Percentiles rank a stretch among this genome's conserved stretches.
Evolutionary conservation across 2,888 invertebrate species (phyloP).

Genomic region (Apantesis nais): DNA sequence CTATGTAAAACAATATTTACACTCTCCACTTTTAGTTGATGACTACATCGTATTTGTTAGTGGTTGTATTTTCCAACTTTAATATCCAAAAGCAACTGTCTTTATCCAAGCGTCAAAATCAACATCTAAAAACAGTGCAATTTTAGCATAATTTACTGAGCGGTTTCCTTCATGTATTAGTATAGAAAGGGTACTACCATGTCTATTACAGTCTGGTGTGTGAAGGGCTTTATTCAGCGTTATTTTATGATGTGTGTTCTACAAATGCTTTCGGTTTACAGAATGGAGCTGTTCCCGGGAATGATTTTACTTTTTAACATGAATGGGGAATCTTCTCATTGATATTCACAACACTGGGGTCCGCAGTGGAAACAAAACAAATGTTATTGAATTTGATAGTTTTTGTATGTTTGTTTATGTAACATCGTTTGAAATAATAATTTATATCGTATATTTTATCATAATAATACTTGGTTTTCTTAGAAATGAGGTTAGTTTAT

Average conservation of each 20-base stretch:
- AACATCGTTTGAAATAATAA: neutral
- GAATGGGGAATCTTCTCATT: slow-evolving; percentile 32
- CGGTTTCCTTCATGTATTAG: neutral
- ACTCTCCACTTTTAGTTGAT: too few species aligned
- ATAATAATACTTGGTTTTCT: neutral
- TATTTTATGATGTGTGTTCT: slow-evolving; percentile 29
- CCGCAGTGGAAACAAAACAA: neutral
- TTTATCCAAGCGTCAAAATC: too few species aligned
- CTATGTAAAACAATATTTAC: too few species aligned
- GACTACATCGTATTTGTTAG: too few species aligned
- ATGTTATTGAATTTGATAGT: neutral
- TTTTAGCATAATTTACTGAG: slow-evolving; percentile 9
- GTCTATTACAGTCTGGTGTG: slow-evolving; percentile 29
- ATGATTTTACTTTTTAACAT: slow-evolving; percentile 32
- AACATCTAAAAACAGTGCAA: neutral
- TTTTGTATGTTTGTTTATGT: neutral
- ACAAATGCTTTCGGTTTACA: slow-evolving; percentile 20
- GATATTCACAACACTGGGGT: slow-evolving; percentile 35
- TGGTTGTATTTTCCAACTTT: too few species aligned
- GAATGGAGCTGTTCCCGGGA: slow-evolving; percentile 26
- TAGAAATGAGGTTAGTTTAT: neutral
- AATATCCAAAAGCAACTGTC: too few species aligned
- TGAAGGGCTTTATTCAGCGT: slow-evolving; percentile 24
- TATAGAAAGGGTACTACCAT: slow-evolving; percentile 24
- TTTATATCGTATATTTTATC: neutral